A percentile compares a stretch with the other conserved stretches of the same genome.
Evolutionary conservation across 2,888 invertebrate genomes (phyloP).

Genomic region (Pandemis cinnamomeana): DNA sequence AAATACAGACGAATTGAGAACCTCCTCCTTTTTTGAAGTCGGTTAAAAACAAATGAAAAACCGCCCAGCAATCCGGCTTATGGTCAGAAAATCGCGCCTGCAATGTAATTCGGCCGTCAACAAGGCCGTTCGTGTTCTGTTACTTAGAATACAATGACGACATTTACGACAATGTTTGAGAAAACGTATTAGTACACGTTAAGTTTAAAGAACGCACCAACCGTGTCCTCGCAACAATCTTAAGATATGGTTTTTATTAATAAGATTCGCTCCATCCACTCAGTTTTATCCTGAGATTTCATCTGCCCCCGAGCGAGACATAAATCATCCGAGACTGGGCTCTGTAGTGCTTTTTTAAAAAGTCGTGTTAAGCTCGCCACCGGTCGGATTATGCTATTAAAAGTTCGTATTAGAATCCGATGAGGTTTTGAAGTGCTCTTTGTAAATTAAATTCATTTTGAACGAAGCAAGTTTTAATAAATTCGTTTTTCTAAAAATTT

Average conservation of each 20-base stretch:
- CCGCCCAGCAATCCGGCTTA: no score
- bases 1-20: no score
- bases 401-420: not conserved
- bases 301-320: slow-evolving; percentile 51
- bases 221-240: not conserved
- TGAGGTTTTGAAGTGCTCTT: not conserved
- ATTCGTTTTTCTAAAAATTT: no score
- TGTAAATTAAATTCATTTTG: not conserved
- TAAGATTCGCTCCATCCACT: slow-evolving; percentile 28
- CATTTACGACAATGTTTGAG: no score
- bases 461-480: not conserved
- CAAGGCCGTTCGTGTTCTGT: no score
- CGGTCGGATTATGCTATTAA: slow-evolving; percentile 5
- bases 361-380: slow-evolving; percentile 4
- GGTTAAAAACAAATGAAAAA: no score
- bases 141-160: no score
- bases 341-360: slow-evolving; percentile 16
- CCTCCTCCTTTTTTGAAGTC: no score
- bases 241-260: slow-evolving; percentile 1
- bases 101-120: no score
- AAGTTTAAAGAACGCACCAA: not conserved
- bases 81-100: no score
- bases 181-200: not conserved
- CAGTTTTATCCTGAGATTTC: slow-evolving; percentile 53
- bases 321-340: slow-evolving; percentile 53